Conservation (phyloP, 2,797 vertebrate species). For the Pseudochirops corinnae region DNA sequence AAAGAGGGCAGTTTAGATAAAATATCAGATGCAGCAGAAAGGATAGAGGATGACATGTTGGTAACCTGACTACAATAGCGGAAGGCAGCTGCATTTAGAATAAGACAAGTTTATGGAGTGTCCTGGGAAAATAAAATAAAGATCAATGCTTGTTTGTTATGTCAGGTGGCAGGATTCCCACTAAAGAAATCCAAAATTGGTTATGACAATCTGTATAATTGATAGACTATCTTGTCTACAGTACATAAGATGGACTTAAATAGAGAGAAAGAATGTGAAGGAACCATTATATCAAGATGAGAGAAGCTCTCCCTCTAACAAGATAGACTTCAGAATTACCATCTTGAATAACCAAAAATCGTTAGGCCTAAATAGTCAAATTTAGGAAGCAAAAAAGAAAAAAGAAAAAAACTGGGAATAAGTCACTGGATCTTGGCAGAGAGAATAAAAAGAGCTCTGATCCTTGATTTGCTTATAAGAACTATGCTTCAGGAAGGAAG, state of each 20-base stretch:
- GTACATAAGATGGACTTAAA: not conserved
- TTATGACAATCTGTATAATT: not conserved
- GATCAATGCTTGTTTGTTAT: not conserved
- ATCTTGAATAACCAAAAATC: conserved; percentile 1
- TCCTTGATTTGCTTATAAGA: not conserved
- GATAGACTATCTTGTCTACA: not conserved
- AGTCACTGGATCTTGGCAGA: not conserved
- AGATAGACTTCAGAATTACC: not conserved
- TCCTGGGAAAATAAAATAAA: not conserved
- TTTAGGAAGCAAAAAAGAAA: not conserved
- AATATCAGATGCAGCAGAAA: not conserved
- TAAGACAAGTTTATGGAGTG: not conserved
- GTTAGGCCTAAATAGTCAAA: not conserved
- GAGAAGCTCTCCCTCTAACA: not conserved
- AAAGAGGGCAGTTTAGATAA: not conserved
- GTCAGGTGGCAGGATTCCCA: not conserved
- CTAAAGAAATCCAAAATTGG: not conserved
- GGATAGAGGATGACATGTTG: not conserved
- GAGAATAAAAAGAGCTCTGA: not conserved
- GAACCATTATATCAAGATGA: not conserved
- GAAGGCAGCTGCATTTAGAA: not conserved
- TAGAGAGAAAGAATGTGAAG: not conserved
- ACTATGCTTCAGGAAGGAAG: not conserved
- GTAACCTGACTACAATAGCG: not conserved
- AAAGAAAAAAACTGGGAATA: not conserved